Percentiles rank a stretch among this genome's conserved stretches.
phyloP scores from a whole-genome alignment of 2,888 invertebrate species.

The Chaetogeoica ovagalla region DNA sequence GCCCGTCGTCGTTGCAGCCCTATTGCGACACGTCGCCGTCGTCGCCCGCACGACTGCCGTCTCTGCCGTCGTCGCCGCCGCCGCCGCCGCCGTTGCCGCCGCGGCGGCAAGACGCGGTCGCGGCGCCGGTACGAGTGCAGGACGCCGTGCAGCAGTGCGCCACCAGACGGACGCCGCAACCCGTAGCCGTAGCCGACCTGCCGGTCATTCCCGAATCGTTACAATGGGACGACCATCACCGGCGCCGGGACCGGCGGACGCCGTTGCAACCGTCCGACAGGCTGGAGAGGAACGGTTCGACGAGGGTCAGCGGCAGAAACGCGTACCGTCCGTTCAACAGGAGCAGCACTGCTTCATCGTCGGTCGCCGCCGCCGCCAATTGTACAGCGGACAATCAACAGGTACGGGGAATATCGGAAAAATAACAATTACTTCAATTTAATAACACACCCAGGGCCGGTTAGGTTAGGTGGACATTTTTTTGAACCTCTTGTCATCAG shows the following conservation, averaged over 20 bases:
- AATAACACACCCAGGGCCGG: no score
- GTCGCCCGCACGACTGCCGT: neutral
- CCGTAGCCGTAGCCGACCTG: slow-evolving; percentile 18
- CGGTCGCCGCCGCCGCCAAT: neutral
- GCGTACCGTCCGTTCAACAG: slow-evolving; percentile 21
- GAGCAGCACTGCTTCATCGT: neutral
- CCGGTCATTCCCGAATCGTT: slow-evolving; percentile 47
- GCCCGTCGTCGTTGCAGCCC: slow-evolving; percentile 8
- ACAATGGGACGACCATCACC: slow-evolving; percentile 23
- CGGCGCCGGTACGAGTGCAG: neutral
- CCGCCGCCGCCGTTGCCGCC: neutral
- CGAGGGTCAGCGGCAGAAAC: slow-evolving; percentile 19
- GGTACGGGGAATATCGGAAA: neutral
- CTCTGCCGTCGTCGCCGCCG: neutral
- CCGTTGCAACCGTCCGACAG: slow-evolving; percentile 11
- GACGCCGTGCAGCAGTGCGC: neutral
- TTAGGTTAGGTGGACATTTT: no score
- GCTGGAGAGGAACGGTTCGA: slow-evolving; percentile 41
- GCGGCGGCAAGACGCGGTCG: neutral
- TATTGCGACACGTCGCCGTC: neutral
- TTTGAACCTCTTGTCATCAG: no score
- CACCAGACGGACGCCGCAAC: neutral
- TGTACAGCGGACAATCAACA: slow-evolving; percentile 9
- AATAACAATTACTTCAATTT: no score
- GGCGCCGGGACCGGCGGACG: slow-evolving; percentile 9